Conservation (phyloP, 2,888 invertebrate species). For the Piscicola geometra region DNA sequence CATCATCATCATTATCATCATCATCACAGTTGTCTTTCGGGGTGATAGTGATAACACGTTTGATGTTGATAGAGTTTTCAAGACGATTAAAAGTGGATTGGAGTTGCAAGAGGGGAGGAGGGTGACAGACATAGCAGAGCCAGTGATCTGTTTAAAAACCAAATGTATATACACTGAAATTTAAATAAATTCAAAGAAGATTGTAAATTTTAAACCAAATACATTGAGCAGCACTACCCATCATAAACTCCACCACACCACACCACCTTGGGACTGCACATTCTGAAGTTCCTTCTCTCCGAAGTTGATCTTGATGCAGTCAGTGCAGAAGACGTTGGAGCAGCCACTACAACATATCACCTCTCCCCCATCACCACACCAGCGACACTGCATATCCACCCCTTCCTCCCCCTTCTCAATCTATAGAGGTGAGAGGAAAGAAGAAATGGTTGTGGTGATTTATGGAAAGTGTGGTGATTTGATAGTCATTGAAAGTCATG, state of each 20-base stretch:
- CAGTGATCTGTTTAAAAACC: slow-evolving; percentile 53
- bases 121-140: slow-evolving; percentile 59
- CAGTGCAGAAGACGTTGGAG: slow-evolving; percentile 57
- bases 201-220: too few relatives aligned
- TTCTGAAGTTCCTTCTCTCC: slow-evolving; percentile 50
- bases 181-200: too few relatives aligned
- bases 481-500: neutral
- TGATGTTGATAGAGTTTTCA: neutral
- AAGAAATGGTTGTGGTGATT: too few relatives aligned
- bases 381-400: slow-evolving; percentile 58
- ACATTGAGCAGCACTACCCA: neutral
- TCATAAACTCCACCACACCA: neutral
- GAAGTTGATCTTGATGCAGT: slow-evolving; percentile 59
- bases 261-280: slow-evolving; percentile 39
- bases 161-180: too few relatives aligned
- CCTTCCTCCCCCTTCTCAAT: slow-evolving; percentile 57
- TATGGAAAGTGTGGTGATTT: too few relatives aligned
- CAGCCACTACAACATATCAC: slow-evolving; percentile 58
- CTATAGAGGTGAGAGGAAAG: too few relatives aligned
- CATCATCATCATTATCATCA: neutral
- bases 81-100: slow-evolving; percentile 51
- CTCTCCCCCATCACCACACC: slow-evolving; percentile 59
- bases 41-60: neutral
- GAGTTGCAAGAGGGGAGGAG: slow-evolving; percentile 54
- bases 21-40: too few relatives aligned